Evolutionary conservation across 2,113 vertebrate species (phyloP).

Genomic region (Sus scrofa): DNA sequence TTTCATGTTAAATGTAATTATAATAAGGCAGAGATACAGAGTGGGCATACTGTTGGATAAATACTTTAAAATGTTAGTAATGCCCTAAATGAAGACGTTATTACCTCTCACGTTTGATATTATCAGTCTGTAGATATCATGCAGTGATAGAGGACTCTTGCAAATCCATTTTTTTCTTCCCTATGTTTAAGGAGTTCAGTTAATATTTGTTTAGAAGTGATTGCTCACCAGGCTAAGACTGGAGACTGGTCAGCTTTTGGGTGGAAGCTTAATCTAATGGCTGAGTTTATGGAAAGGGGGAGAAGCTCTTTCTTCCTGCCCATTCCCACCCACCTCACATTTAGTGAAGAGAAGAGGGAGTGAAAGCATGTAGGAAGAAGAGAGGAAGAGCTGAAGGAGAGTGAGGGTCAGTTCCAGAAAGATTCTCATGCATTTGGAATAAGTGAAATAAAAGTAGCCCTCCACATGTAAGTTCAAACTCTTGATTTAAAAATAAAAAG

Average conservation of each 20-base stretch:
- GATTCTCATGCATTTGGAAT: not conserved
- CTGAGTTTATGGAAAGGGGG: not conserved
- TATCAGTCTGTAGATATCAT: constrained; percentile 69
- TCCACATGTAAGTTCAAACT: not conserved
- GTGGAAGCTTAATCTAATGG: not conserved
- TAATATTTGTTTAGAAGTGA: constrained; percentile 50
- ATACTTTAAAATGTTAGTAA: constrained; percentile 63
- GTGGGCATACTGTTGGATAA: constrained; percentile 46
- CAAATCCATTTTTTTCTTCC: constrained; percentile 17
- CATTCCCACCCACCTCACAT: not conserved
- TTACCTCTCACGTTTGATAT: constrained; percentile 32
- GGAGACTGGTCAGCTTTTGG: not conserved
- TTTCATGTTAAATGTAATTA: constrained; percentile 61
- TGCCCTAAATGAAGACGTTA: constrained; percentile 64
- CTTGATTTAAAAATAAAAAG: constrained; percentile 24
- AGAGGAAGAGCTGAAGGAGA: not conserved
- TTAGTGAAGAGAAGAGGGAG: not conserved
- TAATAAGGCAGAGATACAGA: not conserved
- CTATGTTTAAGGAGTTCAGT: constrained; percentile 31
- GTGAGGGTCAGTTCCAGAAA: not conserved
- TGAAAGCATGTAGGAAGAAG: not conserved
- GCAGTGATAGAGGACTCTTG: not conserved
- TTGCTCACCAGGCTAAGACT: not conserved
- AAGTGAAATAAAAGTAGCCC: not conserved
- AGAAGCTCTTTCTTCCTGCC: not conserved